phyloP scores from a whole-genome alignment of 2,888 invertebrate genomes.

The Autographa pulchrina region DNA sequence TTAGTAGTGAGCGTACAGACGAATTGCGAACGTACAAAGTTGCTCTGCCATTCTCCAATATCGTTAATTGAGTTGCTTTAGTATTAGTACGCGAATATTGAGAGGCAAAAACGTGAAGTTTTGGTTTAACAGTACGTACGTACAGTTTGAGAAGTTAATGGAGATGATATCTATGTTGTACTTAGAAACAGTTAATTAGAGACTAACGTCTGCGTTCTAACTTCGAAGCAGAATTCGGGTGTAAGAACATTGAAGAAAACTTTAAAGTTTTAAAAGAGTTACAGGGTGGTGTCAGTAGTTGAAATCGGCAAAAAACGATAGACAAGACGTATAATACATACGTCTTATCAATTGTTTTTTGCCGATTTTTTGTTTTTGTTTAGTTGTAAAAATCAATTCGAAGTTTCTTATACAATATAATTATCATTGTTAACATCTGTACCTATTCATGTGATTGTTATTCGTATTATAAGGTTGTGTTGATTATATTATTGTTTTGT shows the following conservation, averaged over 20 bases:
- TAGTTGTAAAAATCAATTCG: too few relatives aligned
- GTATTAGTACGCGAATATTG: slow-evolving; percentile 53
- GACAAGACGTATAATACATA: too few relatives aligned
- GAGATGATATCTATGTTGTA: neutral
- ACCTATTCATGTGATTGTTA: too few relatives aligned
- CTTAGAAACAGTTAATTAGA: neutral
- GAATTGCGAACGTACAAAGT: slow-evolving; percentile 59
- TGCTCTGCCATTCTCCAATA: slow-evolving; percentile 62
- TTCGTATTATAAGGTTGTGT: too few relatives aligned
- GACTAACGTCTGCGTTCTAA: neutral
- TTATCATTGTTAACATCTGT: too few relatives aligned
- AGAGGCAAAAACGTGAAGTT: slow-evolving; percentile 35
- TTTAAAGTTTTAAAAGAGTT: neutral
- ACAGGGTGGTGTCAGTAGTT: neutral
- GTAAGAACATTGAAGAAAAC: neutral
- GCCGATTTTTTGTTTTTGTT: too few relatives aligned
- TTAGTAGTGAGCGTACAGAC: slow-evolving; percentile 48
- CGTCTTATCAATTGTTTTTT: too few relatives aligned
- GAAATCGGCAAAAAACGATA: neutral
- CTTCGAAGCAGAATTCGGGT: neutral
- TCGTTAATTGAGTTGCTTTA: slow-evolving; percentile 66
- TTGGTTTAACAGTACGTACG: slow-evolving; percentile 18
- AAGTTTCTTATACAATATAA: too few relatives aligned
- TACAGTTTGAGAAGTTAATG: slow-evolving; percentile 13
- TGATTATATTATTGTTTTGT: too few relatives aligned